Conservation (phyloP, 2,888 invertebrate genomes). For the Bombylius discolor region DNA sequence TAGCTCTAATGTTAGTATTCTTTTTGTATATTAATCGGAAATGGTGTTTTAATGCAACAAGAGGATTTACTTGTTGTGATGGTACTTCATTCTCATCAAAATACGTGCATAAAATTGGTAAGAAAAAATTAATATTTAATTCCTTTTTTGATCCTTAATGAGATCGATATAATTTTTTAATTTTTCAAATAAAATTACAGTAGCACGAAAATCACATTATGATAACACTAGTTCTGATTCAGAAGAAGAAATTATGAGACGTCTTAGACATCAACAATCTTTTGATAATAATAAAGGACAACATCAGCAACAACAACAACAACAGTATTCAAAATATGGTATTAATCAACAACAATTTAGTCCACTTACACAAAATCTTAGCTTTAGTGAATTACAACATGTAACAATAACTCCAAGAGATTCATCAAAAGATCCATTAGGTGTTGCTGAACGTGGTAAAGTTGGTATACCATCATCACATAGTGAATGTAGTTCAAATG, state of each 20-base stretch:
- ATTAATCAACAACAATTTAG: slow-evolving; percentile 21
- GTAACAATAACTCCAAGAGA: slow-evolving; percentile 30
- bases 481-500: slow-evolving; percentile 37
- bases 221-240: slow-evolving; percentile 54
- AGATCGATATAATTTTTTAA: not conserved
- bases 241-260: slow-evolving; percentile 52
- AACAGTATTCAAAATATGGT: slow-evolving; percentile 23
- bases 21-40: slow-evolving; percentile 77
- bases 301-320: slow-evolving; percentile 13
- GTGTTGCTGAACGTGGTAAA: slow-evolving; percentile 35
- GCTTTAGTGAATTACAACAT: slow-evolving; percentile 29
- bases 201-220: slow-evolving; percentile 32
- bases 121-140: slow-evolving; percentile 13
- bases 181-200: not conserved
- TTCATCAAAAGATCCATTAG: slow-evolving; percentile 31
- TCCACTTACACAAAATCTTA: slow-evolving; percentile 25
- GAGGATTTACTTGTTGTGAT: slow-evolving; percentile 51
- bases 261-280: slow-evolving; percentile 40
- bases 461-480: slow-evolving; percentile 35
- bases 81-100: slow-evolving; percentile 35
- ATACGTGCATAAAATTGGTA: slow-evolving; percentile 35
- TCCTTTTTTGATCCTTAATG: not conserved
- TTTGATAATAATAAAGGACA: slow-evolving; percentile 26
- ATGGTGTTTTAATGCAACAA: slow-evolving; percentile 49
- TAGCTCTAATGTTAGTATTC: slow-evolving; percentile 67